These are phyloP conservation scores for Galeopsomyia nigrocyanea DNA, from an alignment of 2,888 invertebrate species.

Conservation along the genomic window DNA sequence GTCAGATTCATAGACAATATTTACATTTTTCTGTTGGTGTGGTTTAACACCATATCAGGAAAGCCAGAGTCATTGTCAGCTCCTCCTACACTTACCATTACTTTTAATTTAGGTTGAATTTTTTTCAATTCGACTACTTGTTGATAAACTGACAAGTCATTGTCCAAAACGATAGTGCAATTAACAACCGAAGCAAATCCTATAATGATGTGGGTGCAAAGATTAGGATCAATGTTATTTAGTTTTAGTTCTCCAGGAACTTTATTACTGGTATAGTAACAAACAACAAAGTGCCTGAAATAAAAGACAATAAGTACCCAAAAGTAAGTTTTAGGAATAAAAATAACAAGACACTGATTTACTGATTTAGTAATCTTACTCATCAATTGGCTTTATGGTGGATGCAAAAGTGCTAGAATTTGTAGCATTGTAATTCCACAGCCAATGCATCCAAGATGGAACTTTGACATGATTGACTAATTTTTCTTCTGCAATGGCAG, in stretches of 20 bases:
- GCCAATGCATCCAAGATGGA: conserved; percentile 43
- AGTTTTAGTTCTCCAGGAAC: conserved; percentile 70
- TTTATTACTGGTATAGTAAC: conserved; percentile 79
- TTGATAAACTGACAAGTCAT: conserved; percentile 64
- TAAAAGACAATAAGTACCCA: background rate
- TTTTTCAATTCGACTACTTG: conserved; percentile 72
- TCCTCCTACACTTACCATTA: conserved; percentile 84
- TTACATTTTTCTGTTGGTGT: conserved; percentile 77
- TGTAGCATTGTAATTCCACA: conserved; percentile 37
- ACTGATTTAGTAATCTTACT: conserved; percentile 34
- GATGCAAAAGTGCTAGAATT: conserved; percentile 30
- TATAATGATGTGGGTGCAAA: conserved; percentile 88
- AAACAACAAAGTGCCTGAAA: conserved; percentile 70
- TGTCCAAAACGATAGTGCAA: conserved; percentile 73
- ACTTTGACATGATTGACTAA: conserved; percentile 40
- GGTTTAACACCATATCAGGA: conserved; percentile 79
- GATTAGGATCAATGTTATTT: conserved; percentile 75
- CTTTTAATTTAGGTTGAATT: conserved; percentile 77
- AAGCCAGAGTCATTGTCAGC: conserved; percentile 72
- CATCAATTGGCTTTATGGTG: conserved; percentile 39
- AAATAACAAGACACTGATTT: too few relatives aligned
- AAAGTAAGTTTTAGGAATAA: too few relatives aligned
- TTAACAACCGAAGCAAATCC: conserved; percentile 80
- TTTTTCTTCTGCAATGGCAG: conserved; percentile 41
- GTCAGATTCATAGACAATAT: conserved; percentile 25